Conservation (phyloP, 1,140 invertebrate species). For the Diprion similis region DNA sequence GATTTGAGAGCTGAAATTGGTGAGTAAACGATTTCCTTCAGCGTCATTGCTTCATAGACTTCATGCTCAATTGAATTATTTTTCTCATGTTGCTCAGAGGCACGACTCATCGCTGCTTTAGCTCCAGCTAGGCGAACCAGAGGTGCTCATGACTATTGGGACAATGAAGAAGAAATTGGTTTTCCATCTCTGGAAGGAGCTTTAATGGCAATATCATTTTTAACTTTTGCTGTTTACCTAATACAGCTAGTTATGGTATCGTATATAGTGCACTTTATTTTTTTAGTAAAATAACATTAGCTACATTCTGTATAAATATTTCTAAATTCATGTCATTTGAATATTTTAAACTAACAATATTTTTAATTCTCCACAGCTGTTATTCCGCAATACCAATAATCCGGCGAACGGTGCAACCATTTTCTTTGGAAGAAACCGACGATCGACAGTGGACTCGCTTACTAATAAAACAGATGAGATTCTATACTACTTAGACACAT, state of each 20-base stretch:
- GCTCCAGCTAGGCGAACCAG: constrained; percentile 43
- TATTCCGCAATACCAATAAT: constrained; percentile 41
- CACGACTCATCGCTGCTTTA: constrained; percentile 54
- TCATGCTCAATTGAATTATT: constrained; percentile 1
- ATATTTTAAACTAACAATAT: not conserved
- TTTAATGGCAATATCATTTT: constrained; percentile 80
- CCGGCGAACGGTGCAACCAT: constrained; percentile 30
- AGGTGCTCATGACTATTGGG: constrained; percentile 43
- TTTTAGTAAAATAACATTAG: constrained; percentile 10
- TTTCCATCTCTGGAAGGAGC: constrained; percentile 82
- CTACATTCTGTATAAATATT: not conserved
- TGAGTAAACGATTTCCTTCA: constrained; percentile 23
- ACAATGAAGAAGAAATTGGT: constrained; percentile 64
- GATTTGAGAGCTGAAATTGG: constrained; percentile 48
- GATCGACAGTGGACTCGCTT: constrained; percentile 33
- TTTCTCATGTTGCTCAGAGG: constrained; percentile 43
- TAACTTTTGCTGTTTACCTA: constrained; percentile 84
- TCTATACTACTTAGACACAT: constrained; percentile 36
- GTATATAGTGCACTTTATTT: constrained; percentile 18
- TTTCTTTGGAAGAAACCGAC: constrained; percentile 48
- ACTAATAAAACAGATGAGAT: constrained; percentile 43
- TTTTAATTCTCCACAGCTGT: constrained; percentile 38
- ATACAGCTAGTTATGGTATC: constrained; percentile 81
- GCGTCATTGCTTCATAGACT: constrained; percentile 8
- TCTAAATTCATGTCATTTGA: not conserved